These are phyloP conservation scores for Romanogobio albipinnatus DNA, from an alignment of 2,113 vertebrate genomes.

Conservation along the genomic window DNA sequence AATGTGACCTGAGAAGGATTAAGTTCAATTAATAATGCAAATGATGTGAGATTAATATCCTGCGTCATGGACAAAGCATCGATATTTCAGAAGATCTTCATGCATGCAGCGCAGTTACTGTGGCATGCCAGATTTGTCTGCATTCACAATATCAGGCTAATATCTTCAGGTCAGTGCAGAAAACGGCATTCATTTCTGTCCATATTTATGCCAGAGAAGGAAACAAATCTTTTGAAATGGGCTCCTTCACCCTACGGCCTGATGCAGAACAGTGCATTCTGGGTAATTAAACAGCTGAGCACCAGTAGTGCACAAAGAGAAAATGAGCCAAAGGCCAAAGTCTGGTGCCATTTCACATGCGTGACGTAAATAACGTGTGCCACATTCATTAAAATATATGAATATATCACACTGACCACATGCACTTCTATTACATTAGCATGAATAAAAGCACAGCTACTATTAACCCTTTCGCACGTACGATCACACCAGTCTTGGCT, in stretches of 20 bases:
- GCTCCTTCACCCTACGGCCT: background rate
- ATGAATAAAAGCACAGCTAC: background rate
- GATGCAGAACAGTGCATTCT: conserved; percentile 30
- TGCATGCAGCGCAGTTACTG: background rate
- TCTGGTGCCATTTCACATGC: background rate
- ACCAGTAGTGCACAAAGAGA: background rate
- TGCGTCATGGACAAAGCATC: background rate
- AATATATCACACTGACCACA: background rate
- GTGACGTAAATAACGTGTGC: background rate
- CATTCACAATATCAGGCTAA: background rate
- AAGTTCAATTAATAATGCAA: conserved; percentile 38
- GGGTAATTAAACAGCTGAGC: conserved; percentile 39
- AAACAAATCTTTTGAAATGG: conserved; percentile 19
- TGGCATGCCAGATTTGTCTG: background rate
- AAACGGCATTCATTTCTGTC: background rate
- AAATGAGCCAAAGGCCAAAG: background rate
- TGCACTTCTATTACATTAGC: background rate
- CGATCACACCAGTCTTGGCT: no score
- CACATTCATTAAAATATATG: background rate
- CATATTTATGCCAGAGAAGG: background rate
- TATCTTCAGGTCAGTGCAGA: background rate
- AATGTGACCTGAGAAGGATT: conserved; percentile 40
- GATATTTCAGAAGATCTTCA: conserved; percentile 6
- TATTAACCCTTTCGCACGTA: background rate
- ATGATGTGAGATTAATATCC: conserved; percentile 37